Evolutionary conservation across 2,797 vertebrate species (phyloP).

Genomic region (Sparus aurata): DNA sequence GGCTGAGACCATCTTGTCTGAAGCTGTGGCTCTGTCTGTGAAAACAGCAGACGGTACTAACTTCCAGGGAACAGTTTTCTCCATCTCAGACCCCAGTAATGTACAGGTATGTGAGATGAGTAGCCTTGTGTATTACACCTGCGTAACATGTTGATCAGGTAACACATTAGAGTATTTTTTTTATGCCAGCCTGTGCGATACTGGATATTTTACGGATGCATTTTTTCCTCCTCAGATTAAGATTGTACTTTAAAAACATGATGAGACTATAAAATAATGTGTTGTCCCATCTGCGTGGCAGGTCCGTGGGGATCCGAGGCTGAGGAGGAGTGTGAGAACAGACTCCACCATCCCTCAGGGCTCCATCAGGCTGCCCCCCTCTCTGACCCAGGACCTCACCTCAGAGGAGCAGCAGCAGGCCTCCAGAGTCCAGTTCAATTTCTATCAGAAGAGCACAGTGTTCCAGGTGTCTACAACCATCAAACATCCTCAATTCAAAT

Average conservation of each 20-base stretch:
- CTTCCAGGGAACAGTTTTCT: slow-evolving; percentile 88
- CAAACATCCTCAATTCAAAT: not conserved
- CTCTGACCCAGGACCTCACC: slow-evolving; percentile 84
- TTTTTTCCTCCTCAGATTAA: not conserved
- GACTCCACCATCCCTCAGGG: slow-evolving; percentile 80
- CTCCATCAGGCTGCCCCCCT: slow-evolving; percentile 88
- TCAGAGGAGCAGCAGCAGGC: slow-evolving; percentile 79
- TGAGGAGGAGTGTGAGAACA: slow-evolving; percentile 27
- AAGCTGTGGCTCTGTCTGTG: slow-evolving; percentile 90
- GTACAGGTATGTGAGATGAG: slow-evolving; percentile 87
- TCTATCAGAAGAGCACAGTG: slow-evolving; percentile 92
- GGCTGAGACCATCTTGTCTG: slow-evolving; percentile 79
- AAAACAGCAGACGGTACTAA: slow-evolving; percentile 83
- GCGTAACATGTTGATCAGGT: not conserved
- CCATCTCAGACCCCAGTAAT: slow-evolving; percentile 83
- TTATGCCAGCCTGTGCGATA: not conserved
- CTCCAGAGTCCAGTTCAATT: slow-evolving; percentile 95
- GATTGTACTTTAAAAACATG: not conserved
- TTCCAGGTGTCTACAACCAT: slow-evolving; percentile 87
- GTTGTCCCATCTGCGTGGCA: slow-evolving; percentile 65
- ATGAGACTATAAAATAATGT: not conserved
- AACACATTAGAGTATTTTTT: not conserved
- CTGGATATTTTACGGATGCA: not conserved
- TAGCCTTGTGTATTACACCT: not conserved
- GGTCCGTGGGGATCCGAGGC: slow-evolving; percentile 80